Base-by-base conservation (phyloP, 2,113 vertebrate species). In the Lathamus discolor region DNA sequence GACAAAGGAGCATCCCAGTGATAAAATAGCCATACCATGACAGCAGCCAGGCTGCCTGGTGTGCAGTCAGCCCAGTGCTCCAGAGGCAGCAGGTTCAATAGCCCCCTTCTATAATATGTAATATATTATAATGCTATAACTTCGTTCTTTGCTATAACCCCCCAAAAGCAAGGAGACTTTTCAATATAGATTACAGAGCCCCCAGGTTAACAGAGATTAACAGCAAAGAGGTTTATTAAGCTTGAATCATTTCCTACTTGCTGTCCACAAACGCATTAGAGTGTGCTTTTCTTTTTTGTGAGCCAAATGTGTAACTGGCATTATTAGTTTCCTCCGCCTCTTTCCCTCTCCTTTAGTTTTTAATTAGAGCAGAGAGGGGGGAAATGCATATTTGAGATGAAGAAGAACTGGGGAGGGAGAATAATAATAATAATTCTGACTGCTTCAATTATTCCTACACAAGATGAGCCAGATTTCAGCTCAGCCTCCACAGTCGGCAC, bases 181-280 rank as follows among this genome's bases (percentile, higher is more conserved):
- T 72, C 6, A 16, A 72, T 94, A 59, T 48, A 86, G 84, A 69
- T 76, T 63, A 23, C 64, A 64, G 81, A 95, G 70, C 77, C 82
- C 75, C 27, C n/a, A 95, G 90, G 95, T 96, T 94, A 97, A 86
- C 44, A 23, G 92, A 95, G 86, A 96, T 96, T 94, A 95, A 94
- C 72, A 91, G 84, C 73, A 92, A 87, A 83, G 70, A 92, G 75
- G 61, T 95, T 97, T 95, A 95, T 95, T 96, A 95, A 95, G 78
- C 10, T 3, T 97, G 96, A 95, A 96, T 96, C 85, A 97, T 94
- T 95, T 96, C 93, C 95, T 90, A 81, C 76, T 93, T 91, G 96
- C 72, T 93, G 96, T 96, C 93, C 90, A 91, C 84, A 75, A 82
- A 94, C 1, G 15, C 93, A 95, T 96, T 94, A 74, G 55, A 82